These are phyloP conservation scores for Mohoua ochrocephala DNA, from an alignment of 2,113 vertebrate species.

Conservation along the genomic window DNA sequence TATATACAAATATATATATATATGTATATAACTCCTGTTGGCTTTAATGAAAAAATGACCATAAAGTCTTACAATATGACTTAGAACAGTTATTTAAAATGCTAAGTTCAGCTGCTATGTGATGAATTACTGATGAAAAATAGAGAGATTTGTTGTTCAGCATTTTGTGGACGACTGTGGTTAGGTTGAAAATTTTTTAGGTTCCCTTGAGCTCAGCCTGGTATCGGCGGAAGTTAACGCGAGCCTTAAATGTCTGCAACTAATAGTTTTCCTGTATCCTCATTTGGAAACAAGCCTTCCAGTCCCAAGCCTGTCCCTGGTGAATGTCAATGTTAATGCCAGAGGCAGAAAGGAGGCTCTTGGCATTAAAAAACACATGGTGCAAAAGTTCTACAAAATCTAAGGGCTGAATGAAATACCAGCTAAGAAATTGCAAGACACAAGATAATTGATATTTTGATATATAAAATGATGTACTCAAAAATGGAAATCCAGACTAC, in stretches of 20 bases:
- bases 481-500: neutral
- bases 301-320: neutral
- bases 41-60: neutral
- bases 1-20: neutral
- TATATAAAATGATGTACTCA: neutral
- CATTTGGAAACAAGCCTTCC: neutral
- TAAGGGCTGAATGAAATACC: neutral
- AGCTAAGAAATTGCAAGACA: neutral
- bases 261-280: neutral
- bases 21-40: neutral
- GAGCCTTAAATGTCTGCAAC: neutral
- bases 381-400: neutral
- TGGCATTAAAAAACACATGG: neutral
- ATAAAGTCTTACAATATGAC: neutral
- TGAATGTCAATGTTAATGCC: neutral
- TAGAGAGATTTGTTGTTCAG: neutral
- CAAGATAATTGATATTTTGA: neutral
- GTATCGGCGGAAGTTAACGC: neutral
- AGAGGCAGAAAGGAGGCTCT: neutral
- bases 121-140: neutral
- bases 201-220: neutral
- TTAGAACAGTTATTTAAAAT: neutral
- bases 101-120: neutral
- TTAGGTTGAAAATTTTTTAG: neutral
- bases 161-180: neutral